Evolutionary conservation across 2,888 invertebrate genomes (phyloP).

Genomic region (Standfussiana lucernea): DNA sequence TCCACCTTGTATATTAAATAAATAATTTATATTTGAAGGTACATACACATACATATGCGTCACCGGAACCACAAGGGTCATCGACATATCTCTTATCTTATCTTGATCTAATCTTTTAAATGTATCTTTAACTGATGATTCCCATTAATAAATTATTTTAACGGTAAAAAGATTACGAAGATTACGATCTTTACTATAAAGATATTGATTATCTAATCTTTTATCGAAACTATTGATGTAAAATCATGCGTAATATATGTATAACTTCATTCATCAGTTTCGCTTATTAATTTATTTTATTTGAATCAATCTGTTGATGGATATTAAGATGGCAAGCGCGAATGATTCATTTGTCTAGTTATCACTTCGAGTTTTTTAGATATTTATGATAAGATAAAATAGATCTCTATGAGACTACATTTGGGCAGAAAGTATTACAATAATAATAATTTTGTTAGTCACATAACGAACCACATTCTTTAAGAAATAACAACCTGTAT

Average conservation of each 20-base stretch:
- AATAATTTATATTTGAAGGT: too few species aligned
- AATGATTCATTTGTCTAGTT: slow-evolving; percentile 5
- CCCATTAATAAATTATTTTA: background rate
- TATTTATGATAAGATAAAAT: slow-evolving; percentile 5
- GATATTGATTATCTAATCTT: slow-evolving; percentile 9
- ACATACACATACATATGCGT: too few species aligned
- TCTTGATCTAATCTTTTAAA: slow-evolving; percentile 1
- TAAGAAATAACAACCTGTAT: too few species aligned
- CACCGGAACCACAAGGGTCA: background rate
- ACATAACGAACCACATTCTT: background rate
- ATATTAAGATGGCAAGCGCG: background rate
- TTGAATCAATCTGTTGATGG: background rate
- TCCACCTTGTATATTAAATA: too few species aligned
- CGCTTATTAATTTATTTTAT: slow-evolving; percentile 9
- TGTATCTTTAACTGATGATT: background rate
- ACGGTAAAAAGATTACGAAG: background rate
- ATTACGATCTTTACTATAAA: slow-evolving; percentile 11
- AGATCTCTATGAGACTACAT: background rate
- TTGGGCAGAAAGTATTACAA: background rate
- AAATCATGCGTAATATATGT: background rate
- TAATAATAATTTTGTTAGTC: background rate
- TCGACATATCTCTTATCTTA: background rate
- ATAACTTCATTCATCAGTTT: background rate
- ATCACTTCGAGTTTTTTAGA: background rate
- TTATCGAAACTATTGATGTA: background rate